Conservation (phyloP, 2,113 vertebrate genomes). For the Phrynosoma blainvillii region DNA sequence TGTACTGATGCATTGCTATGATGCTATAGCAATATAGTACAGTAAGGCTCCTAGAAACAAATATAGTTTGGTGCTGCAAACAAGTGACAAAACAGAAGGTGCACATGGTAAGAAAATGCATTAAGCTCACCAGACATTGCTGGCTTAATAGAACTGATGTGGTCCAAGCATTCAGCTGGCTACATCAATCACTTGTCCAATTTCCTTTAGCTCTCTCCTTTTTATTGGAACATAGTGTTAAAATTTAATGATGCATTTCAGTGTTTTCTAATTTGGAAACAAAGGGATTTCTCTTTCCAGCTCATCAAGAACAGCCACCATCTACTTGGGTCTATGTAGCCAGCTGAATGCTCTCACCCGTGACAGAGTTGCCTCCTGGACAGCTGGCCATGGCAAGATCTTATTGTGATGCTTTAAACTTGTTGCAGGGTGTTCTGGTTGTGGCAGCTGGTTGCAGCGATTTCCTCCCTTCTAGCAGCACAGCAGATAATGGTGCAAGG, state of each 20-base stretch:
- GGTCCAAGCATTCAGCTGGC: not conserved
- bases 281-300: not conserved
- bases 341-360: not conserved
- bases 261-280: slow-evolving; percentile 43
- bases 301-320: slow-evolving; percentile 16
- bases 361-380: not conserved
- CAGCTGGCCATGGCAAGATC: not conserved
- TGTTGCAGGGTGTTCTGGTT: slow-evolving; percentile 24
- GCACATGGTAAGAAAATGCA: not conserved
- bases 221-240: slow-evolving; percentile 17
- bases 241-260: slow-evolving; percentile 40
- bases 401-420: not conserved
- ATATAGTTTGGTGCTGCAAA: not conserved
- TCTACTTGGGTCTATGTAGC: slow-evolving; percentile 26
- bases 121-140: not conserved
- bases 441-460: not conserved
- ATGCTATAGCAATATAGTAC: too few relatives aligned
- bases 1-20: too few relatives aligned
- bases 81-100: not conserved
- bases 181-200: not conserved
- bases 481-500: slow-evolving; percentile 21
- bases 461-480: not conserved
- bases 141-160: not conserved
- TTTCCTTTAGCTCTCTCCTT: slow-evolving; percentile 31
- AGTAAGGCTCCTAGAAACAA: not conserved